Evolutionary conservation across 2,797 vertebrate genomes (phyloP), one percentile per base, ranked within the genome.

Genomic region (Phrynocephalus forsythii): DNA sequence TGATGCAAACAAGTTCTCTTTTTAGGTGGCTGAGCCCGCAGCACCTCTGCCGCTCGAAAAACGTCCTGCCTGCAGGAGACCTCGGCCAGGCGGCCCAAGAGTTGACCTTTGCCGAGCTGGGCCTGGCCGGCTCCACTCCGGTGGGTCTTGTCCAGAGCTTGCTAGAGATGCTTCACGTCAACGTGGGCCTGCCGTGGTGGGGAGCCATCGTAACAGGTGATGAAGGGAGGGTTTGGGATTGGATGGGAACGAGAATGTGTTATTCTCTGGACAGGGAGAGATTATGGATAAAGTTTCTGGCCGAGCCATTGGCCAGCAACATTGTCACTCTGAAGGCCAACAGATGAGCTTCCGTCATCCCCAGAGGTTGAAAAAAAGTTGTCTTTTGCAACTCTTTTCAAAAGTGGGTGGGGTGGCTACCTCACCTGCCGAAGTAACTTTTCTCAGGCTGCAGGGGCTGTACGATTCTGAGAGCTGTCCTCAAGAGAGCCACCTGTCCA

Each of bases 111-210:
- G 2, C 93, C 66, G 98, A 98, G 63, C 94, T 99, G 87, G 98
- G 98, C 0, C 87, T 99, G 85, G 97, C 93, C 0, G 86, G 72
- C n/a, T 28, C 95, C 92, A 98, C 97, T 0, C 98, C 98, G 3
- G 98, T 98, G 88, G 98, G 98, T 8, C 73, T 98, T 33, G 92
- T 99, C 88, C 98, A 99, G 95, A 97, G 97, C 90, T 9, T 98
- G 2, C 87, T 99, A 88, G 98, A 98, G 95, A 96, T 92, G 90
- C 93, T 98, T 66, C 98, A 99, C 81, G 33, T 98, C 30, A 94
- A 97, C 72, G 1, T 98, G 15, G 98, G 97, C 48, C 89, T 98
- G 33, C 98, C 98, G 20, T 99, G 98, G 98, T 99, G 98, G 98
- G 98, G 97, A 0, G 98, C 98, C 87, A 99, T 99, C 15, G 97